Evolutionary conservation across 2,888 invertebrate species (phyloP), one percentile per base, ranked within the genome.

Genomic region (Cabera pusaria): DNA sequence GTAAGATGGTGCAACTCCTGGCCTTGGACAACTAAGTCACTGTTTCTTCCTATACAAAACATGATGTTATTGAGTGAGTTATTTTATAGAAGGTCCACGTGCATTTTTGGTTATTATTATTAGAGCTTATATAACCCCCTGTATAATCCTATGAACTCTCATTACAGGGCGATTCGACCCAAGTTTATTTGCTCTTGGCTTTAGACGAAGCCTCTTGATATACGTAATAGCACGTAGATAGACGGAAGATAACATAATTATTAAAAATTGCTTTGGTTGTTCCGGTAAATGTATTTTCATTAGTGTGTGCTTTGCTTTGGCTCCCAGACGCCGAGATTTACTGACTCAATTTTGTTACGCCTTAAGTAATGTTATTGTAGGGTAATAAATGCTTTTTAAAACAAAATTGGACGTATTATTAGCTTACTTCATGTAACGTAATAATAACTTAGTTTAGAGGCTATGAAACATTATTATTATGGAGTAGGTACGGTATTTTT

Each of bases 71-170:
- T 87, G 85, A 85, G 79, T 86, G 85, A 86, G 87, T 83, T 88
- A 87, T 86, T 85, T 83, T 80, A 82, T 79, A 75, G 61, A 57
- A 54, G 64, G 72, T 70, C 79, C 82, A 83, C 84, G 84, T 86
- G 81, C 83, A 82, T 87, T 87, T 86, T 85, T 82, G 83, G 77
- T 83, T 85, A 82, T 85, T 84, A 85, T 86, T 86, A 80, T 84
- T 82, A 74, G 72, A 75, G 84, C 74, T 74, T 75, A 72, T 53
- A 58, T 73, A 77, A 75, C 74, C 79, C 61, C 62, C 55, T 11
- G 58, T 49, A 62, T 87, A 88, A 88, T 88, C 88, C 87, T 85
- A 87, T 87, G 82, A 80, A 83, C 71, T 82, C 82, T 83, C 80
- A 85, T 87, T 87, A 86, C 65, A 40, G 66, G 59, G 73, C 85